phyloP scores from a whole-genome alignment of 2,888 invertebrate species.

The Opisthograptis luteolata region DNA sequence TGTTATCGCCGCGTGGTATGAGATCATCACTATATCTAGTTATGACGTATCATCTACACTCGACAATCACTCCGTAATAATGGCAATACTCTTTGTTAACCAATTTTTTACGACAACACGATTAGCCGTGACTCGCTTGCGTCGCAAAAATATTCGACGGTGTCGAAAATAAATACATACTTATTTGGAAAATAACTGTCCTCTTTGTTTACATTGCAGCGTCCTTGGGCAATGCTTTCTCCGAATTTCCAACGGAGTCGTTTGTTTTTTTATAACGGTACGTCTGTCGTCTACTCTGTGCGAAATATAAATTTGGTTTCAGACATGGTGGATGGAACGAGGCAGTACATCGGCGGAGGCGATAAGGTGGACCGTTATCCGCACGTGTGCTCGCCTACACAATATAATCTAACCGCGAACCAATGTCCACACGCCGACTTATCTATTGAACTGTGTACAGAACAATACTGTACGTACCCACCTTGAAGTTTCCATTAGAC shows the following conservation, averaged over 20 bases:
- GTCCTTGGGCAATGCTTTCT: slow-evolving; percentile 30
- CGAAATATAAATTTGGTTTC: slow-evolving; percentile 45
- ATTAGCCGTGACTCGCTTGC: slow-evolving; percentile 26
- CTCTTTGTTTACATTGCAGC: slow-evolving; percentile 19
- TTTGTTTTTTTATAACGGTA: slow-evolving; percentile 24
- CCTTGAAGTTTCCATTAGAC: slow-evolving; percentile 27
- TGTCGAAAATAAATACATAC: slow-evolving; percentile 15
- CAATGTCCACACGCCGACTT: slow-evolving; percentile 35
- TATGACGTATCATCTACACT: slow-evolving; percentile 64
- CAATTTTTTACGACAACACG: slow-evolving; percentile 29
- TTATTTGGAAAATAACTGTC: slow-evolving; percentile 21
- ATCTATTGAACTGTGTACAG: slow-evolving; percentile 34
- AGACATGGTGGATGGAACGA: slow-evolving; percentile 39
- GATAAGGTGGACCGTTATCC: slow-evolving; percentile 69
- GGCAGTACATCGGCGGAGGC: slow-evolving; percentile 42
- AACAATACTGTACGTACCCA: slow-evolving; percentile 30
- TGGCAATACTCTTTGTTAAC: slow-evolving; percentile 48
- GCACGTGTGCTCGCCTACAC: slow-evolving; percentile 68
- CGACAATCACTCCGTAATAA: slow-evolving; percentile 44
- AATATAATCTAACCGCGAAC: slow-evolving; percentile 48
- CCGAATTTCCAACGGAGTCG: slow-evolving; percentile 21
- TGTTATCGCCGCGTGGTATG: slow-evolving; percentile 64
- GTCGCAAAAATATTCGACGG: slow-evolving; percentile 6
- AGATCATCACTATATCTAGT: slow-evolving; percentile 80
- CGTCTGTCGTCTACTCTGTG: slow-evolving; percentile 33